Evolutionary conservation across 2,888 invertebrate genomes (phyloP), one percentile per base, ranked within the genome.

Genomic region (Papilio gigon): DNA sequence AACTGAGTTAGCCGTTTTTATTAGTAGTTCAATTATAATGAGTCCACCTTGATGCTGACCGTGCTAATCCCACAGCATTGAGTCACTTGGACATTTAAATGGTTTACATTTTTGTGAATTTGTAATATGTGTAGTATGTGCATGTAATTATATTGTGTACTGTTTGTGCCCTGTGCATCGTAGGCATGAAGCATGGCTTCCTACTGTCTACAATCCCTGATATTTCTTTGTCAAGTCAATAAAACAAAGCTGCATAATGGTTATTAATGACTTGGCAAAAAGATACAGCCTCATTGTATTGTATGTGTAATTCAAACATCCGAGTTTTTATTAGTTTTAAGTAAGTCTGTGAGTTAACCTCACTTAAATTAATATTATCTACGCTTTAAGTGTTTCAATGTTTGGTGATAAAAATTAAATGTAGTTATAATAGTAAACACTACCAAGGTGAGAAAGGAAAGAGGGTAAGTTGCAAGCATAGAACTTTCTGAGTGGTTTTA

Each of bases 401-500:
- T 50, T 53, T 53, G 53, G 30, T 53, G 9, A 53, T 30, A 17
- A 53, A 53, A 30, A 53, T 53, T 56, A 30, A 30, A 56, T 56
- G 53, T 56, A 56, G 17, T 30, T 9, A n/a, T 8, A 17, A 56
- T 25, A 9, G n/a, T 17, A 27, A 14, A 2, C 25, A 14, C 47
- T 25, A 47, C 47, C 22, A 14, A 11, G 11, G 12, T 4, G 4
- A 12, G 25, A 25, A 50, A 4, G 53, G 14, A n/a, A 53, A 25
- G 5, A 11, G n/a, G 3, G 2, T 2, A 30, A 56, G 14, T 42
- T 40, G 4, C 20, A 53, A 53, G 50, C 8, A 53, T 53, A 17
- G 27, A 14, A 30, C 4, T 53, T 53, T 3, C 17, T 30, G 14
- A 17, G 11, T 53, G 25, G 14, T 27, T 14, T 27, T 5, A 17